Base-by-base conservation (phyloP, 2,888 invertebrate genomes). In the Ophonus ardosiacus region DNA sequence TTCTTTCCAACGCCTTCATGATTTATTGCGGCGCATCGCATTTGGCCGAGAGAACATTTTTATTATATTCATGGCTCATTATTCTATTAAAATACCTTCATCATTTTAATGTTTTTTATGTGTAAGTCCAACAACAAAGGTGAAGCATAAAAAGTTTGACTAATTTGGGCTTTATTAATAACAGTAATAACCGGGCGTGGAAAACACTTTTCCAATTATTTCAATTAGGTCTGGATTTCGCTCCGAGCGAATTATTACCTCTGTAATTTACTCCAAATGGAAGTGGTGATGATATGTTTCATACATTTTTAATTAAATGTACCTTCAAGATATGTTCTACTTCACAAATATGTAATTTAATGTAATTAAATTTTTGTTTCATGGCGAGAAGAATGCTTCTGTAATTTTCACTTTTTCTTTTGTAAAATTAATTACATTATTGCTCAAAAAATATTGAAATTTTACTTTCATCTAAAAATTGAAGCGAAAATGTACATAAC, bases 11-110 rank as follows among this genome's bases (percentile, higher is more conserved):
- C 24, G n/a, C 68, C 74, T 51, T 51, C 74, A 18, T 74, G 68
- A 68, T 68, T 68, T 68, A 68, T 68, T 38, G 38, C 38, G 68
- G 68, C 68, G 15, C 68, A 68, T 65, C 65, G 38, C 31, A 65
- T 68, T 68, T 68, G 68, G 68, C 15, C 38, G 68, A 68, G 31
- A 68, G 38, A 68, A 68, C 68, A 68, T 68, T 68, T 68, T 68
- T 68, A 68, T 68, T 68, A 68, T 68, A 68, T 74, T 43, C 43
- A 74, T 74, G 71, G 17, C 51, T 74, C 71, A 74, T 74, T 74
- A 74, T 74, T 74, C 71, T 74, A 74, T 43, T 74, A 74, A 74
- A 74, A 74, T 74, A 43, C 43, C 68, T 31, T 38, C 21, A 68
- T 68, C 68, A 68, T 74, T 43, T 74, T 24, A 43, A 74, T 74